These are phyloP conservation scores for Drosophila pegasa DNA, from an alignment of 2,888 invertebrate genomes.

Conservation along the genomic window DNA sequence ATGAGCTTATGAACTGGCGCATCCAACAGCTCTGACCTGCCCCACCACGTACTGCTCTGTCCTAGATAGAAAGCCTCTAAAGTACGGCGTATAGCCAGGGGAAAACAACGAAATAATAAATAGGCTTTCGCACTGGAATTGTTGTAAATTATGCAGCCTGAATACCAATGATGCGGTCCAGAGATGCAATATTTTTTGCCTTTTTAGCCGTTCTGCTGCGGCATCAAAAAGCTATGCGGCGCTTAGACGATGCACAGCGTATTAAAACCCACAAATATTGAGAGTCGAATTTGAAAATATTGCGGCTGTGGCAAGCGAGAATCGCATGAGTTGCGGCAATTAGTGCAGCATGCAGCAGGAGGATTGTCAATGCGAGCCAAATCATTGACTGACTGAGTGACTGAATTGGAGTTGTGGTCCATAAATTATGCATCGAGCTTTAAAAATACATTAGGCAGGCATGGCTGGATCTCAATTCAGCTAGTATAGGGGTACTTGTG, in stretches of 20 bases:
- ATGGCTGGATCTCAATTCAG: conserved; percentile 24
- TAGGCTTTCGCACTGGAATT: conserved; percentile 50
- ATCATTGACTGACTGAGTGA: neutral
- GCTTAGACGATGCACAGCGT: neutral
- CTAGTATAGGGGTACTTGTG: neutral
- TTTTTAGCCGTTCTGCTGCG: conserved; percentile 12
- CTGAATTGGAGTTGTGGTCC: conserved; percentile 28
- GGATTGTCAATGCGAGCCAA: neutral
- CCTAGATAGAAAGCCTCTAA: neutral
- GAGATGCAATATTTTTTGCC: conserved; percentile 46
- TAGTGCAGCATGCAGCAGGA: conserved; percentile 42
- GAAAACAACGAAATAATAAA: conserved; percentile 10
- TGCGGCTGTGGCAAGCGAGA: conserved; percentile 36
- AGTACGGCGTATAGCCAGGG: conserved; percentile 1
- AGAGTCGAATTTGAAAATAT: conserved; percentile 46
- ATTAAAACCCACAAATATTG: conserved; percentile 36
- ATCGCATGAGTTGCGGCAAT: conserved; percentile 69
- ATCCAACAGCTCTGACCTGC: conserved; percentile 13
- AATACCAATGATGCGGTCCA: conserved; percentile 62
- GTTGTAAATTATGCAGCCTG: conserved; percentile 77
- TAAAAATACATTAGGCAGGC: conserved; percentile 74
- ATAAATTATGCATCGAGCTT: conserved; percentile 72
- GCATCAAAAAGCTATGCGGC: conserved; percentile 66
- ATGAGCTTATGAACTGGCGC: conserved; percentile 41
- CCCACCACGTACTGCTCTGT: neutral